These are phyloP conservation scores for Phenganax stokvisi DNA, from an alignment of 92 coral and sea anemone species.

Conservation along the genomic window DNA sequence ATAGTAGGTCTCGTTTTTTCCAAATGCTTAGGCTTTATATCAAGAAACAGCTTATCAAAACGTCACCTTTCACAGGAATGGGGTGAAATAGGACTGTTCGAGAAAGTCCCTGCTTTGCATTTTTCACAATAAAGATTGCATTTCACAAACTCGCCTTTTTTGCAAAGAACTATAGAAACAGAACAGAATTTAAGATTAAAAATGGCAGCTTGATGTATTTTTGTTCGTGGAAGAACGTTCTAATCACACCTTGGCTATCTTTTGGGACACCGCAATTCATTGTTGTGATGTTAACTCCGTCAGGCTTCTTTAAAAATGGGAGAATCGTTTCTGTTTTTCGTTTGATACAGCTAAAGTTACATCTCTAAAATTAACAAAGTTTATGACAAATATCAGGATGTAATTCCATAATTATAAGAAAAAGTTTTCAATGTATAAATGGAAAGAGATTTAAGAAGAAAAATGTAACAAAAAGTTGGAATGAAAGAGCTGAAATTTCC, in stretches of 20 bases:
- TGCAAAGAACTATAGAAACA: conserved; percentile 18
- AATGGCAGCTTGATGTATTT: neutral
- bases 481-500: neutral
- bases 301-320: conserved; percentile 24
- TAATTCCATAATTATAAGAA: no score
- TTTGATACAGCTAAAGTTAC: neutral
- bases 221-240: neutral
- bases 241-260: conserved; percentile 4
- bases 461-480: neutral
- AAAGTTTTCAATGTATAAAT: neutral
- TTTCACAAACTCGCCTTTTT: conserved; percentile 27
- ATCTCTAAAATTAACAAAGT: neutral
- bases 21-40: no score
- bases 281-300: neutral
- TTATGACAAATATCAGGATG: neutral
- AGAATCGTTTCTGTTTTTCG: neutral
- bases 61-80: conserved; percentile 21
- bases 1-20: no score
- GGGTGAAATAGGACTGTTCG: neutral
- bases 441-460: neutral
- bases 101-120: conserved; percentile 26
- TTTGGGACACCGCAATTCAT: conserved; percentile 10
- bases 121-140: conserved; percentile 24
- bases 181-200: neutral
- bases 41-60: neutral